A percentile compares a stretch with the other conserved stretches of the same genome.
phyloP scores from a whole-genome alignment of 2,888 invertebrate genomes.

The Cheilosia vernalis region DNA sequence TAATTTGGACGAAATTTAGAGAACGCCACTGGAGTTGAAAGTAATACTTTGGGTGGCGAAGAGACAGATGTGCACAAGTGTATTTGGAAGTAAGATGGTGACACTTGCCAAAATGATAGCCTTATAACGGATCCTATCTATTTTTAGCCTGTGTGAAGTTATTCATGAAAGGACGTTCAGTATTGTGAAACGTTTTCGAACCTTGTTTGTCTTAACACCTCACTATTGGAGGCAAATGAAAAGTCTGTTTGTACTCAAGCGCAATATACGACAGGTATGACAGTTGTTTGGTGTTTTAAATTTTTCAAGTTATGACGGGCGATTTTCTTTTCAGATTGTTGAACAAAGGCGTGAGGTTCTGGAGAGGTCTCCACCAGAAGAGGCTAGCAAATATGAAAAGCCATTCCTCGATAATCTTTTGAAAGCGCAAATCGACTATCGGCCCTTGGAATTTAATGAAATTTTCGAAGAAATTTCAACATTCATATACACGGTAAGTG shows the following conservation, averaged over 20 bases:
- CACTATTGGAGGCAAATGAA: slow-evolving; percentile 83
- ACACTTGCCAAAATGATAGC: not conserved
- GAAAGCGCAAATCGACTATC: slow-evolving; percentile 78
- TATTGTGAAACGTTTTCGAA: slow-evolving; percentile 75
- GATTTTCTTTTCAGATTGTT: slow-evolving; percentile 73
- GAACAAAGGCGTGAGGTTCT: slow-evolving; percentile 75
- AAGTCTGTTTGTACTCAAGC: slow-evolving; percentile 4
- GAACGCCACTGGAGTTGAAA: slow-evolving; percentile 78
- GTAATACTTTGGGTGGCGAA: slow-evolving; percentile 77
- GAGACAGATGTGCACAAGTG: slow-evolving; percentile 78
- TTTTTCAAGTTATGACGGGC: not conserved
- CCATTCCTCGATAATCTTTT: slow-evolving; percentile 80
- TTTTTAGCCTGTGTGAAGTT: slow-evolving; percentile 72
- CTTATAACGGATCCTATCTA: not conserved
- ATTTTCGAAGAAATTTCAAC: slow-evolving; percentile 80
- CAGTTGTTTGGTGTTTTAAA: slow-evolving; percentile 41
- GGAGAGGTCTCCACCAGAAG: slow-evolving; percentile 17
- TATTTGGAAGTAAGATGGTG: slow-evolving; percentile 75
- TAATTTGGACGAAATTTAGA: slow-evolving; percentile 76
- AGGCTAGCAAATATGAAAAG: slow-evolving; percentile 66
- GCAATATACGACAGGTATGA: slow-evolving; percentile 40
- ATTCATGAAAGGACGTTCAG: slow-evolving; percentile 76
- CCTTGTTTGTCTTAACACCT: slow-evolving; percentile 80
- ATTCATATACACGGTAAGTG: slow-evolving; percentile 79
- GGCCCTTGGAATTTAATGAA: slow-evolving; percentile 77